Base-by-base conservation (phyloP, 2,888 invertebrate species). In the Hypomecis punctinalis region DNA sequence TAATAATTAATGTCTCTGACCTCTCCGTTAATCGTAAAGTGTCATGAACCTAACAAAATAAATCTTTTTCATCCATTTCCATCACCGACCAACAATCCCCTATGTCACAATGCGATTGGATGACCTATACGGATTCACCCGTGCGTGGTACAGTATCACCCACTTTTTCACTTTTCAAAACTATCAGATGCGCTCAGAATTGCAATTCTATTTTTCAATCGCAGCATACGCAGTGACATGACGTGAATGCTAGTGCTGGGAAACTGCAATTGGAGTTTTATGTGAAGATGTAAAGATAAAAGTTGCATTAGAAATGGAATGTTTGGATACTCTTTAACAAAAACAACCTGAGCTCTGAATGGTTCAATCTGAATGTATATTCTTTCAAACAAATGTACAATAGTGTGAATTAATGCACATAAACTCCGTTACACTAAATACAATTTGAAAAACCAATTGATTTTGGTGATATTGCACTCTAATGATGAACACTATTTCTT, bases 171-270 rank as follows among this genome's bases (percentile, higher is more conserved):
- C 45, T 46, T 37, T 55, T 55, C 46, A 39, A 37, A 55, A 55
- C 55, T 55, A 46, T 55, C 46, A 55, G 55, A 13, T 55, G 55
- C 55, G 46, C 46, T 55, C 46, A 37, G 23, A 46, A 55, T 55
- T 59, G 47, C 61, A 54, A 68, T 59, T 52, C 52, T 54, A 70
- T 69, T 71, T 71, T 71, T 69, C 63, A 67, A 65, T 60, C 45
- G 61, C 36, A 51, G 40, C 56, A 51, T 46, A 49, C 53, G 36
- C n/a, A 8, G 52, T 57, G 56, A 57, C 62, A 51, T 51, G 51
- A 42, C 37, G 9, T 45, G 45, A 46, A 46, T 23, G 13, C 43
- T 59, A 45, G 42, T 36, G 51, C 23, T 36, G 58, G 48, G 49
- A 43, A 37, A 42, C 5, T 23, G 36, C 8, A 42, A 11, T 5